phyloP scores from a whole-genome alignment of 2,113 vertebrate species.

The Amphiprion ocellaris region DNA sequence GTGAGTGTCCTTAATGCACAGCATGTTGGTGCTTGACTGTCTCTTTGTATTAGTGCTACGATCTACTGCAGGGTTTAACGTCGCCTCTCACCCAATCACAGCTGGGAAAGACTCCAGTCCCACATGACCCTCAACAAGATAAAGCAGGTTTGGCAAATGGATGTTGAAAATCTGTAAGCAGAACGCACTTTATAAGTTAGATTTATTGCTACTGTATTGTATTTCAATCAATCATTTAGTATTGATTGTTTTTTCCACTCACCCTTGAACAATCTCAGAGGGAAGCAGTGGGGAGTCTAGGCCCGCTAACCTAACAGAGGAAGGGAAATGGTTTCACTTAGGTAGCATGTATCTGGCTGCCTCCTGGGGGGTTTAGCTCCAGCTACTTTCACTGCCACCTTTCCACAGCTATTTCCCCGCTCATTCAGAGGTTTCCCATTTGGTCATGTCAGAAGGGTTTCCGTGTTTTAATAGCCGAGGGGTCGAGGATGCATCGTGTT shows the following conservation, averaged over 20 bases:
- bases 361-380: conserved; percentile 49
- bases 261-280: not conserved
- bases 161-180: not conserved
- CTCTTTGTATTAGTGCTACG: too few species aligned
- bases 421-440: conserved; percentile 59
- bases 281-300: not conserved
- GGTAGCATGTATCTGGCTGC: conserved; percentile 39
- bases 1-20: too few species aligned
- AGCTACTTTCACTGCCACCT: conserved; percentile 46
- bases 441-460: conserved; percentile 58
- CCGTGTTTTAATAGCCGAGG: conserved; percentile 64
- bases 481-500: conserved; percentile 47
- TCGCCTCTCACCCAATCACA: too few species aligned
- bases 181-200: not conserved
- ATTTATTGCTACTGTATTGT: not conserved
- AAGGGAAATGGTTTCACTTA: conserved; percentile 65
- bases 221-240: conserved; percentile 1
- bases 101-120: too few species aligned
- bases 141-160: too few species aligned
- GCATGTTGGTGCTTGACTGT: too few species aligned
- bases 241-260: not conserved
- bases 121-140: not conserved
- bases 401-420: conserved; percentile 41
- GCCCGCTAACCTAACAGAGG: conserved; percentile 21
- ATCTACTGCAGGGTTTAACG: too few species aligned